These are phyloP conservation scores for Heliocidaris tuberculata DNA, from an alignment of 35 echinoderm and acorn worm genomes.

Conservation along the genomic window DNA sequence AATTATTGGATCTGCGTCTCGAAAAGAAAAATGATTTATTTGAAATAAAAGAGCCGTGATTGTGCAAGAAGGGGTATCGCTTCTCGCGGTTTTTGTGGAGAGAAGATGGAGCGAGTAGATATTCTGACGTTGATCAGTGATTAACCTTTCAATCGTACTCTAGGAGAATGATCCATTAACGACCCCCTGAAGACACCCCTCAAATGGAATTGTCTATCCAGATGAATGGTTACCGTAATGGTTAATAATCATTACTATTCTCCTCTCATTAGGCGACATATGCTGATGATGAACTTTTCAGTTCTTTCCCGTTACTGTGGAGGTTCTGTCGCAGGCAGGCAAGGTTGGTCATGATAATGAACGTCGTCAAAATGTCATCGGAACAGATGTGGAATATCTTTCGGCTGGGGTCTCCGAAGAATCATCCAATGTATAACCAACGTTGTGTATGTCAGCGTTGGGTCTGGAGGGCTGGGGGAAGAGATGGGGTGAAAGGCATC, in stretches of 20 bases:
- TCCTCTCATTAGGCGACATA: conserved; percentile 41
- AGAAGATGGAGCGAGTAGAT: not conserved
- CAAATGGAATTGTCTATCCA: conserved; percentile 21
- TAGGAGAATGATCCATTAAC: not conserved
- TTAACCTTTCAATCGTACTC: conserved; percentile 32
- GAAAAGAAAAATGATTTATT: conserved; percentile 27
- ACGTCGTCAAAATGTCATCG: conserved; percentile 37
- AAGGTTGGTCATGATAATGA: not conserved
- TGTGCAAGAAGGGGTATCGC: not conserved
- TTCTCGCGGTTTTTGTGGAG: conserved; percentile 4
- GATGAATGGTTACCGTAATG: conserved; percentile 26
- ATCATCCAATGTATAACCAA: not conserved
- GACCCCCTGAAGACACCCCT: conserved; percentile 26
- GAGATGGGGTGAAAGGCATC: not conserved
- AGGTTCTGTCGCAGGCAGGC: not conserved
- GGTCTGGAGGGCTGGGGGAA: not conserved
- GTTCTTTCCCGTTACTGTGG: not conserved
- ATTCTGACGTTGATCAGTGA: conserved; percentile 2
- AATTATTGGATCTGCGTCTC: not conserved
- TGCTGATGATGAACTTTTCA: conserved; percentile 22
- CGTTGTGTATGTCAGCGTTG: not conserved
- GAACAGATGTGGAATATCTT: conserved; percentile 39
- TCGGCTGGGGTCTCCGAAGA: not conserved
- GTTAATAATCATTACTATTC: conserved; percentile 28
- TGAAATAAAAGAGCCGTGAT: conserved; percentile 27